These are phyloP conservation scores for Pegea sp. DNA, from an alignment of 23 tunicate species.

Conservation along the genomic window DNA sequence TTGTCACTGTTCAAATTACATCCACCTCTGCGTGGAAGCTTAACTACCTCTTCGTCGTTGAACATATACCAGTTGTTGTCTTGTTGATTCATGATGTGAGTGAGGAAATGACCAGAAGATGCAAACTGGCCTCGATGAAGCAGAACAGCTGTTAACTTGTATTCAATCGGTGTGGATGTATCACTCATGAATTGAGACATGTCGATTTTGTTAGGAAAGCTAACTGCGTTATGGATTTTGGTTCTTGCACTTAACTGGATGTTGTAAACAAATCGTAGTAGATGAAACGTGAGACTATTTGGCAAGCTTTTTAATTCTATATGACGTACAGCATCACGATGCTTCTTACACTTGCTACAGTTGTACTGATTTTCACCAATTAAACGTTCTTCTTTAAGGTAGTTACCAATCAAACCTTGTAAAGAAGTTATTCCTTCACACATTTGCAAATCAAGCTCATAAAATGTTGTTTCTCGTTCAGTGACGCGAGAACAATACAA, in stretches of 20 bases:
- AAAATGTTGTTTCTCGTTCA: slow-evolving; percentile 33
- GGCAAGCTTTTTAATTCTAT: slow-evolving; percentile 45
- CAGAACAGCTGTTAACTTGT: slow-evolving; percentile 60
- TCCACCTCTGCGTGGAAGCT: slow-evolving; percentile 45
- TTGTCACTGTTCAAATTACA: slow-evolving; percentile 31
- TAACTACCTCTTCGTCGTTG: slow-evolving; percentile 59
- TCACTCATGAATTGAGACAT: slow-evolving; percentile 14
- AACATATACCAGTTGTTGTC: slow-evolving; percentile 37
- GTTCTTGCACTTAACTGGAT: slow-evolving; percentile 16
- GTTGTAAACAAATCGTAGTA: slow-evolving; percentile 72
- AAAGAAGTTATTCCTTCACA: too few relatives aligned
- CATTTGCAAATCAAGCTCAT: slow-evolving; percentile 64
- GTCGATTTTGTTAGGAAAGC: slow-evolving; percentile 73
- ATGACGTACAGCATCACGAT: slow-evolving; percentile 50
- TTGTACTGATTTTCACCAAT: slow-evolving; percentile 54
- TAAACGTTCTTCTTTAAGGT: slow-evolving; percentile 45
- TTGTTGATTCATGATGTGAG: slow-evolving; percentile 35
- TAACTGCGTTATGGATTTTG: slow-evolving; percentile 20
- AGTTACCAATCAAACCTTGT: slow-evolving; percentile 59
- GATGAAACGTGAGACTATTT: slow-evolving; percentile 36
- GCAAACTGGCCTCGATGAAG: slow-evolving; percentile 72
- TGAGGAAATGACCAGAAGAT: slow-evolving; percentile 67
- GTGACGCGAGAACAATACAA: slow-evolving; percentile 19
- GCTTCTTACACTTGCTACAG: slow-evolving; percentile 31
- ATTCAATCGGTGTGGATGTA: slow-evolving; percentile 4